phyloP scores from a whole-genome alignment of 2,113 vertebrate genomes.

The Tympanuchus pallidicinctus region DNA sequence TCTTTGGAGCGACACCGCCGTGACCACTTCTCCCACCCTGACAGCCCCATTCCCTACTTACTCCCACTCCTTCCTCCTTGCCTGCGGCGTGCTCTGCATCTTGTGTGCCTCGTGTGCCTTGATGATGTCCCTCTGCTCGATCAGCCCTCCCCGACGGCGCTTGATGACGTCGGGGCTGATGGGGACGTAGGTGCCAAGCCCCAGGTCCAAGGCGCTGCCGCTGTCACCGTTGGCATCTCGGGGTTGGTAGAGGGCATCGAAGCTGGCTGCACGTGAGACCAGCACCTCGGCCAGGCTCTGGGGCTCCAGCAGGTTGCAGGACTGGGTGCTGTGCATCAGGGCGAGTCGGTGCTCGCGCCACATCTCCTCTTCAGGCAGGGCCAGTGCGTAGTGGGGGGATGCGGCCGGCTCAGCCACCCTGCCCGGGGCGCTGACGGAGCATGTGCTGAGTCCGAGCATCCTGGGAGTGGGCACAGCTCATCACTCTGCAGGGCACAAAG shows the following conservation, averaged over 20 bases:
- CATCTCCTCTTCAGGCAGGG: constrained; percentile 83
- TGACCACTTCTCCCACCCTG: rapidly evolving
- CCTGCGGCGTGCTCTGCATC: constrained; percentile 97
- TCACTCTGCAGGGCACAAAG: constrained; percentile 80
- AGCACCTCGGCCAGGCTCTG: constrained; percentile 79
- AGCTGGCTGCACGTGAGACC: constrained; percentile 80
- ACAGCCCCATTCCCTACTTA: constrained; percentile 78
- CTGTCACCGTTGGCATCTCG: constrained; percentile 70
- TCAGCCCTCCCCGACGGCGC: constrained; percentile 90
- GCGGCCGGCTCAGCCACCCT: constrained; percentile 64
- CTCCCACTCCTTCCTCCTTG: constrained; percentile 97
- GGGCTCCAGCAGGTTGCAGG: constrained; percentile 82
- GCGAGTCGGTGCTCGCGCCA: constrained; percentile 86
- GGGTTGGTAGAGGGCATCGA: constrained; percentile 81
- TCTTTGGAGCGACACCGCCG: rapidly evolving
- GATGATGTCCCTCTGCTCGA: constrained; percentile 95
- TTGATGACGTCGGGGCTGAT: constrained; percentile 92
- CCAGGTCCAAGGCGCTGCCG: constrained; percentile 38
- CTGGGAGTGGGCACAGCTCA: constrained; percentile 80
- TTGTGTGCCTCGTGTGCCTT: constrained; percentile 96
- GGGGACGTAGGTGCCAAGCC: constrained; percentile 76
- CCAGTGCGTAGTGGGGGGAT: constrained; percentile 76
- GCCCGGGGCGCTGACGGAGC: constrained; percentile 76
- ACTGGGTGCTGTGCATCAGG: constrained; percentile 75
- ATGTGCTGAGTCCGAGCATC: constrained; percentile 89